Evolutionary conservation across 2,113 vertebrate species (phyloP).

Genomic region (Vimba vimba): DNA sequence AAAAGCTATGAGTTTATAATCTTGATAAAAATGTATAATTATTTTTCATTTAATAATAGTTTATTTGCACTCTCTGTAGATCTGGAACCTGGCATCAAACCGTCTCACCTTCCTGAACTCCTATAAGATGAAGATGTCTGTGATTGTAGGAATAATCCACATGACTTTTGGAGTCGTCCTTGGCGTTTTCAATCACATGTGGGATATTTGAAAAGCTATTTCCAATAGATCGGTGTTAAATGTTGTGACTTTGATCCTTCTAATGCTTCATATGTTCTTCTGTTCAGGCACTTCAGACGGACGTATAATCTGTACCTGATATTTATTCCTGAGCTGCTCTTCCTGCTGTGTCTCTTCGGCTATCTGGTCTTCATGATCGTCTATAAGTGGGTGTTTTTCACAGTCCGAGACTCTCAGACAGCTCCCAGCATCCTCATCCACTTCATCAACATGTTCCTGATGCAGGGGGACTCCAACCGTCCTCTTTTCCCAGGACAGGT

Average conservation of each 20-base stretch:
- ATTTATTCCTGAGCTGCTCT: conserved; percentile 92
- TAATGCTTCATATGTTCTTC: background rate
- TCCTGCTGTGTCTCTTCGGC: conserved; percentile 92
- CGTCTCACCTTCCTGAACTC: conserved; percentile 96
- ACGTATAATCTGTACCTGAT: conserved; percentile 87
- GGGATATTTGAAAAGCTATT: conserved; percentile 68
- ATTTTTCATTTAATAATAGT: background rate
- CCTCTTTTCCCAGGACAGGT: conserved; percentile 89
- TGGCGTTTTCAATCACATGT: conserved; percentile 93
- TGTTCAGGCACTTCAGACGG: conserved; percentile 72
- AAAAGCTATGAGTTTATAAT: background rate
- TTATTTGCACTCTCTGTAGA: conserved; percentile 68
- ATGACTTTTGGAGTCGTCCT: conserved; percentile 93
- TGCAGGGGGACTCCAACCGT: conserved; percentile 67
- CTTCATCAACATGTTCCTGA: conserved; percentile 98
- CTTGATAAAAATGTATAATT: background rate
- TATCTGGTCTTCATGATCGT: conserved; percentile 96
- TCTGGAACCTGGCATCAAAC: conserved; percentile 95
- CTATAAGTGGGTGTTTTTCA: conserved; percentile 91
- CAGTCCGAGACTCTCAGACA: conserved; percentile 71
- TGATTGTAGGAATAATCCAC: conserved; percentile 91
- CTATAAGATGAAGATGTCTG: conserved; percentile 99
- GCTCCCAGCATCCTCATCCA: conserved; percentile 95
- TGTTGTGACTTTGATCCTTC: background rate
- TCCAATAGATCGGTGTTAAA: background rate